Conservation (phyloP, 2,113 vertebrate species). For the Forbesichthys papilliferus region DNA sequence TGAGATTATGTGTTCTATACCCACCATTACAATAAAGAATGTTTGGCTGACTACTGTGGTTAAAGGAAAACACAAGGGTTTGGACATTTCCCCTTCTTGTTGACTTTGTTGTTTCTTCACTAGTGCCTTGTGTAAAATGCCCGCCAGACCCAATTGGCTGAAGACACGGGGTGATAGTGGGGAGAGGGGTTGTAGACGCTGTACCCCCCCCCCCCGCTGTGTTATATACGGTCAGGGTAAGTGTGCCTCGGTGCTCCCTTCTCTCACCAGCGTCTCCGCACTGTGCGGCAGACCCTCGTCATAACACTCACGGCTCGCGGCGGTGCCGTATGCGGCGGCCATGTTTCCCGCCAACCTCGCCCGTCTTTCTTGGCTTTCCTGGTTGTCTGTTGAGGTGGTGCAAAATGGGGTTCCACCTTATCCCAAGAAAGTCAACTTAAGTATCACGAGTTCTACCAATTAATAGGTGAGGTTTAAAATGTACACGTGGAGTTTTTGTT, state of each 20-base stretch:
- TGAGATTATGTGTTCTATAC: constrained; percentile 70
- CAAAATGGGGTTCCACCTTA: no score
- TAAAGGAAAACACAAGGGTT: constrained; percentile 65
- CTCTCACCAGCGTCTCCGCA: constrained; percentile 68
- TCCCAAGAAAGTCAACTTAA: background rate
- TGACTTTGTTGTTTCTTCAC: constrained; percentile 57
- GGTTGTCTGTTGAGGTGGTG: no score
- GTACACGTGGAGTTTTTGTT: background rate
- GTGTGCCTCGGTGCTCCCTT: constrained; percentile 63
- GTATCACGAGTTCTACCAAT: background rate
- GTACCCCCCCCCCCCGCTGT: constrained; percentile 62
- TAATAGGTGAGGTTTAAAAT: background rate
- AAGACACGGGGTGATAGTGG: constrained; percentile 43
- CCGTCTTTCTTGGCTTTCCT: no score
- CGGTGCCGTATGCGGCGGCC: background rate
- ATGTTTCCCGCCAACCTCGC: background rate
- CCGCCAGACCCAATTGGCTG: constrained; percentile 65
- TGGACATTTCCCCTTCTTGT: constrained; percentile 68
- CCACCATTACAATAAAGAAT: constrained; percentile 75
- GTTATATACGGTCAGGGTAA: constrained; percentile 69
- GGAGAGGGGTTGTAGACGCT: constrained; percentile 60
- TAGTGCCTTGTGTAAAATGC: constrained; percentile 62
- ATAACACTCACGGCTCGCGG: background rate
- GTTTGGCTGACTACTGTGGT: constrained; percentile 70
- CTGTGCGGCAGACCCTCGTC: constrained; percentile 9